Evolutionary conservation across 1,140 invertebrate genomes (phyloP).

Genomic region (Pemphigus obesinymphae): DNA sequence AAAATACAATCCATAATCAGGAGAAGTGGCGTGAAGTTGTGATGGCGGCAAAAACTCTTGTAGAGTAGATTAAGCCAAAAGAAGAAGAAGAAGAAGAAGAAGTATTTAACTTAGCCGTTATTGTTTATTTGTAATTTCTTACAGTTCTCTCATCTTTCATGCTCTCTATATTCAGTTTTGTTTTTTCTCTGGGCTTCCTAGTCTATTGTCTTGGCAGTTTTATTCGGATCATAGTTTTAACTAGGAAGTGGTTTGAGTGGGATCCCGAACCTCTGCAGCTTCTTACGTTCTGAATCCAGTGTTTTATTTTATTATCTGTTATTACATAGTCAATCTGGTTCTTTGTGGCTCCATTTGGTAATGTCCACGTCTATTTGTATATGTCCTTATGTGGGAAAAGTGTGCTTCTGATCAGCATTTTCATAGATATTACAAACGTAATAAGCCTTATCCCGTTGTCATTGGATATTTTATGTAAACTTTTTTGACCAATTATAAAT

Average conservation of each 20-base stretch:
- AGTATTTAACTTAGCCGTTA: no score
- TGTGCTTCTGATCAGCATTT: constrained; percentile 42
- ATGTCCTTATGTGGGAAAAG: neutral
- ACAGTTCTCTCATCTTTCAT: neutral
- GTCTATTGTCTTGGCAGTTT: neutral
- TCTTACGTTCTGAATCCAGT: constrained; percentile 34
- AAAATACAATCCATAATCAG: no score
- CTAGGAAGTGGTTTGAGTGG: constrained; percentile 41
- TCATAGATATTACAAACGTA: constrained; percentile 49
- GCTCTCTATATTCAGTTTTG: neutral
- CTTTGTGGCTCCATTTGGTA: constrained; percentile 41
- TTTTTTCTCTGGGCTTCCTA: no score
- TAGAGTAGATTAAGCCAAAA: no score
- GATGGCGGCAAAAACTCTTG: no score
- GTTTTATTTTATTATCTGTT: constrained; percentile 36
- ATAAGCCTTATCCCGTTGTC: no score
- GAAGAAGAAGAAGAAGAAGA: no score
- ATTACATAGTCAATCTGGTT: no score
- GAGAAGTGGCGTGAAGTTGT: no score
- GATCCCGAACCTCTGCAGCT: constrained; percentile 34
- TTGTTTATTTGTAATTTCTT: no score
- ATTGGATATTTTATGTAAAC: no score
- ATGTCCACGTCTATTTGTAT: neutral
- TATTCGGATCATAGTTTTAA: neutral
- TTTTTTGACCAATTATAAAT: constrained; percentile 38